Evolutionary conservation across 2,113 vertebrate genomes (phyloP).

Genomic region (Semnornis frantzii): DNA sequence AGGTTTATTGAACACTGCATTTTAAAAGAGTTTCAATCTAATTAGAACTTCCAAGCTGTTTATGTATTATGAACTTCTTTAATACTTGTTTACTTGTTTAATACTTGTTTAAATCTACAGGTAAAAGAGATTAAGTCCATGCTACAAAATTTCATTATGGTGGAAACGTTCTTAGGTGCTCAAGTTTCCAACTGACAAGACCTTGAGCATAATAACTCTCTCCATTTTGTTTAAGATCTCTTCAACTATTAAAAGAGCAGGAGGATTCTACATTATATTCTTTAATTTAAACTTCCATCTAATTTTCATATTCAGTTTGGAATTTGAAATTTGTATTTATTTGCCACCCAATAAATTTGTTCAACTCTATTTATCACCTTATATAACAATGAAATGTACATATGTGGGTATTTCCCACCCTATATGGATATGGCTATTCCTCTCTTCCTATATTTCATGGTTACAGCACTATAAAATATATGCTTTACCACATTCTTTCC

Average conservation of each 20-base stretch:
- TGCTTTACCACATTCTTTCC: slow-evolving; percentile 82
- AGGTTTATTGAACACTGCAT: neutral
- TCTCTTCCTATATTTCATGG: neutral
- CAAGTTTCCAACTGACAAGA: neutral
- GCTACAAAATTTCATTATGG: neutral
- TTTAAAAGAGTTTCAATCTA: neutral
- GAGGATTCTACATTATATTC: neutral
- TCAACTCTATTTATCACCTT: neutral
- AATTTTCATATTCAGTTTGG: neutral
- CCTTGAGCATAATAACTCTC: neutral
- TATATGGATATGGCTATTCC: neutral
- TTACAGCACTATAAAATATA: neutral
- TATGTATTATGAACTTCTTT: neutral
- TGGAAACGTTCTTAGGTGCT: neutral
- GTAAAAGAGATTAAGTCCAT: neutral
- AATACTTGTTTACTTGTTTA: too few relatives aligned
- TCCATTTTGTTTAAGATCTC: neutral
- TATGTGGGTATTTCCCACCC: neutral
- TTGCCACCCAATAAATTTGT: neutral
- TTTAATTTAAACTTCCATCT: neutral
- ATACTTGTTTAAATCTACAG: neutral
- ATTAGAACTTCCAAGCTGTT: neutral
- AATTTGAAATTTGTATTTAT: neutral
- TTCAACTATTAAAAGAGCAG: neutral
- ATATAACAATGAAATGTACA: neutral